phyloP scores from a whole-genome alignment of 2,888 invertebrate species.

The Vandiemenella viatica region DNA sequence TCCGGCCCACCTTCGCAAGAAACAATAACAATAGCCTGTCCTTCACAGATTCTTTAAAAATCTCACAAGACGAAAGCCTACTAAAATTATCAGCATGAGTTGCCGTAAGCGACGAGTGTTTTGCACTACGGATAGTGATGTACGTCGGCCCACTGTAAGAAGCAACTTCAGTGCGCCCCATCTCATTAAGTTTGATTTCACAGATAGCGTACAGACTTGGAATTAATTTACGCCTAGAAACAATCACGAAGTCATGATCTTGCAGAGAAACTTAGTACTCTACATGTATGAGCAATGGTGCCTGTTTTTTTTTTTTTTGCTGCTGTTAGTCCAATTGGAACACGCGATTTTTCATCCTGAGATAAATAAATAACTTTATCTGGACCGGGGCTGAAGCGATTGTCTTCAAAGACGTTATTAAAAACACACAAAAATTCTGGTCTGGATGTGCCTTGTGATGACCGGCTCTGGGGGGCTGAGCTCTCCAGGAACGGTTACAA shows the following conservation, averaged over 20 bases:
- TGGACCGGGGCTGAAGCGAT: neutral
- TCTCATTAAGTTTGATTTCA: too few relatives aligned
- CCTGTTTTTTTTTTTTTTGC: constrained; percentile 23
- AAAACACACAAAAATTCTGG: neutral
- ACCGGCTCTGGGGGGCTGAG: neutral
- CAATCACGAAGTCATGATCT: neutral
- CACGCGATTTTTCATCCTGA: constrained; percentile 17
- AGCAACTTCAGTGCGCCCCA: neutral
- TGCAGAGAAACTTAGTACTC: constrained; percentile 17
- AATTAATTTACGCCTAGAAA: neutral
- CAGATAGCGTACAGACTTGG: neutral
- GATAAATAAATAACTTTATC: neutral
- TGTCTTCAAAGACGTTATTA: neutral
- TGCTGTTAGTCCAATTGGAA: constrained; percentile 22
- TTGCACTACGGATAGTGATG: neutral
- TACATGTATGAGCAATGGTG: constrained; percentile 22
- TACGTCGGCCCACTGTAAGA: neutral
- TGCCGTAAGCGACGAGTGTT: neutral
- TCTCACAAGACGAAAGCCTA: too few relatives aligned
- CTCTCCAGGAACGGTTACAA: neutral
- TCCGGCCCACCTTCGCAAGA: too few relatives aligned
- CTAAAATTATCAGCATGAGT: too few relatives aligned
- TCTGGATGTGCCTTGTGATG: too few relatives aligned
- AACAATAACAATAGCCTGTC: too few relatives aligned
- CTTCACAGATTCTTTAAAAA: too few relatives aligned